Evolutionary conservation across 64 coral and sea anemone genomes (phyloP), one percentile per base, ranked within the genome.

Genomic region (Platygyra sinensis): DNA sequence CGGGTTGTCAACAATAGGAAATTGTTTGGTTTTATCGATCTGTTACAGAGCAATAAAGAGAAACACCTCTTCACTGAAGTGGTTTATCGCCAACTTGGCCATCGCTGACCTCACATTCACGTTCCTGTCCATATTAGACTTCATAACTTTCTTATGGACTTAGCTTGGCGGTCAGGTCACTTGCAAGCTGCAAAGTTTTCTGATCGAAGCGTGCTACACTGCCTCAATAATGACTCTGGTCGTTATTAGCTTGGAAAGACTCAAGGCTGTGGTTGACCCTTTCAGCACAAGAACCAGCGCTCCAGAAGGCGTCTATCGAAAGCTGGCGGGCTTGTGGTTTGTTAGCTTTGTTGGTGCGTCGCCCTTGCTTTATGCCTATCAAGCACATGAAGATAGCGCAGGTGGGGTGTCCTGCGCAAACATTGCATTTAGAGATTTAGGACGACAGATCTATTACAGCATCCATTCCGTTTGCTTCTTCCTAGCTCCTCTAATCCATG

Each of bases 121-220:
- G 6, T 19, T 91, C 51, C 27, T 91, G 72, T 85, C 71, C 15
- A 54, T 51, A 30, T 77, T 91, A 10, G 63, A 91, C 36, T 42
- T 67, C 18, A 86, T 67, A 61, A 62, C 39, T 30, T 85, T 76
- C 38, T 16, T 86, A n/a, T 74, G 83, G 57, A 75, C 80, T 10
- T 91, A 80, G 89, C 22, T 91, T 52, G 89, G 89, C 13, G 89
- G 89, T 31, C 17, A 91, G 25, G 60, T 77, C 3, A 46, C 89
- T 9, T 91, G 89, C 29, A 91, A 91, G 38, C 13, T 86, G 30
- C 80, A 91, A 67, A 49, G 80, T 6, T 91, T 86, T 38, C 15
- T 85, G 24, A 75, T 91, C 25, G 89, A 91, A 28, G 73, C 80
- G 7, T 86, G 89, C 57, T 91, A 91, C 27, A 85, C 89, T 20